Conservation (phyloP, 2,113 vertebrate genomes). For the Rhineura floridana region DNA sequence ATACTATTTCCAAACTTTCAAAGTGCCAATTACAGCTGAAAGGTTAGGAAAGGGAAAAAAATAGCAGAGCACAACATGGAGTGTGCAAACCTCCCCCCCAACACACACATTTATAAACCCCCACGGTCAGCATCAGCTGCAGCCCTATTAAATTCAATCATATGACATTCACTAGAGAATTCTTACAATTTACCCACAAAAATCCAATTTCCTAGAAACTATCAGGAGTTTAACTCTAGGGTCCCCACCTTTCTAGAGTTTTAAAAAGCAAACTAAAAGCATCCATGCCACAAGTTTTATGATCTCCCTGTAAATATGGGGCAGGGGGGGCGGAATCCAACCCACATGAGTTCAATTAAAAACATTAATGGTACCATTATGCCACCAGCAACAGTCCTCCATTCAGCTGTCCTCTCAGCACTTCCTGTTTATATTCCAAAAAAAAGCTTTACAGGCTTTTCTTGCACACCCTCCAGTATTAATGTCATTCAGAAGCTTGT, state of each 20-base stretch:
- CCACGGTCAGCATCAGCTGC: constrained; percentile 47
- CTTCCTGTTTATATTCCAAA: constrained; percentile 37
- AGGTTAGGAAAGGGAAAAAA: constrained; percentile 39
- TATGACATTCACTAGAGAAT: constrained; percentile 44
- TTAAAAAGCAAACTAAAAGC: not conserved
- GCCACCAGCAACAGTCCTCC: constrained; percentile 30
- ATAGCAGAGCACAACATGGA: constrained; percentile 41
- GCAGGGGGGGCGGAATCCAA: not conserved
- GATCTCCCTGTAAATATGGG: constrained; percentile 10
- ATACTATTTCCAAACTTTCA: constrained; percentile 34
- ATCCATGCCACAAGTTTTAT: not conserved
- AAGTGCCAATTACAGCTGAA: constrained; percentile 65
- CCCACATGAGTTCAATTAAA: not conserved
- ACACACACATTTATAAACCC: not conserved
- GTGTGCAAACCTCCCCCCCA: not conserved
- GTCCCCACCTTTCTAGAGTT: constrained; percentile 12
- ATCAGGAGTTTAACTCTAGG: constrained; percentile 41
- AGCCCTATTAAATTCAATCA: constrained; percentile 59
- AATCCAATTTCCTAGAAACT: constrained; percentile 55
- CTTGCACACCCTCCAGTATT: constrained; percentile 2
- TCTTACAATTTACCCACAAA: constrained; percentile 56
- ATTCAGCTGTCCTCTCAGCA: constrained; percentile 38
- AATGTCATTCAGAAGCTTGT: constrained; percentile 34
- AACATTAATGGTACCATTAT: not conserved
- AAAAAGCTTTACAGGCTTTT: constrained; percentile 36